Percentiles rank a stretch among this genome's conserved stretches.
Evolutionary conservation across 2,797 vertebrate genomes (phyloP).

Genomic region (Limosa lapponica): DNA sequence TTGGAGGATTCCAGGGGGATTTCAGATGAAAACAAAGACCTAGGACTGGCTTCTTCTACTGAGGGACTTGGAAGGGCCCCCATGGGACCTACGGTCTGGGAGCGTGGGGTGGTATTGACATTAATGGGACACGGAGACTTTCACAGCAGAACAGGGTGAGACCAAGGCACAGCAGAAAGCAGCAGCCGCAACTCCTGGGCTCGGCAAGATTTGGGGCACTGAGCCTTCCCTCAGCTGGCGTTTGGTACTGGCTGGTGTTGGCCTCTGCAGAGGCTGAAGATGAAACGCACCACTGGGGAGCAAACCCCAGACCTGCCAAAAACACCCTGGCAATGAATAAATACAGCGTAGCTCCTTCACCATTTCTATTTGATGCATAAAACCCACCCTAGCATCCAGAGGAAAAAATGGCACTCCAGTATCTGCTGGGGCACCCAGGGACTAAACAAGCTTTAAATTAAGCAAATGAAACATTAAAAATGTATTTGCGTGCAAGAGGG

Average conservation of each 20-base stretch:
- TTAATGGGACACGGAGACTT: fast-evolving
- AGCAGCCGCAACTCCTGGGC: neutral
- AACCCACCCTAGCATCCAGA: neutral
- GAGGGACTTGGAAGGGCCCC: neutral
- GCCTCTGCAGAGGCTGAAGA: neutral
- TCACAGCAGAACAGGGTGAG: neutral
- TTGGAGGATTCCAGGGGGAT: neutral
- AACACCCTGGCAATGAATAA: neutral
- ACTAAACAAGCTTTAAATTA: neutral
- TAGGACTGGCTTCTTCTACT: neutral
- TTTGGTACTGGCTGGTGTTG: neutral
- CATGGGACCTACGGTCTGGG: fast-evolving
- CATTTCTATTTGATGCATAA: neutral
- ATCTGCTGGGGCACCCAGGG: neutral
- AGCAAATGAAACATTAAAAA: slow-evolving; percentile 40
- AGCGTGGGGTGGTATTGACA: fast-evolving
- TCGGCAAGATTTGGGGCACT: neutral
- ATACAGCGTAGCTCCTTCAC: neutral
- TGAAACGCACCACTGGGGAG: neutral
- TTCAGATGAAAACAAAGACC: neutral
- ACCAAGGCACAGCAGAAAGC: neutral
- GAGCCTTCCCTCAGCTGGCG: too few species aligned
- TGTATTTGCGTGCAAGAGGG: neutral
- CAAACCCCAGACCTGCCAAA: neutral
- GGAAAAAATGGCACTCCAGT: neutral